These are phyloP conservation scores for Gobiocypris rarus DNA, from an alignment of 2,113 vertebrate species.

Conservation along the genomic window DNA sequence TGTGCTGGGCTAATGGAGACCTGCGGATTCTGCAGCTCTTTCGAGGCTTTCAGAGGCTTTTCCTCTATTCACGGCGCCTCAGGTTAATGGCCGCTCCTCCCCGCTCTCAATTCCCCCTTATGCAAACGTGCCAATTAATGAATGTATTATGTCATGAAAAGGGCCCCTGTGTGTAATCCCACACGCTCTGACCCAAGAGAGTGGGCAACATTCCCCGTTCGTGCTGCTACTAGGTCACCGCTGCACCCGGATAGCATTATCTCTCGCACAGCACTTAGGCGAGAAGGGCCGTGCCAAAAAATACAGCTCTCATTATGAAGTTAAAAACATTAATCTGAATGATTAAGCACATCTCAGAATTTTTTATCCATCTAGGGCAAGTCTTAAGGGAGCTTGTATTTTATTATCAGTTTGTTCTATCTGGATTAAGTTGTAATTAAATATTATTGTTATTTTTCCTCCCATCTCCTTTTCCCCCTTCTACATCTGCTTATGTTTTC, in stretches of 20 bases:
- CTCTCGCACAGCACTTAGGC: slow-evolving; percentile 47
- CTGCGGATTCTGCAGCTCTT: slow-evolving; percentile 6
- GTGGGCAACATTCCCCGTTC: slow-evolving; percentile 35
- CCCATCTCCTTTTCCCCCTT: not conserved
- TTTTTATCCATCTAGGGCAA: slow-evolving; percentile 54
- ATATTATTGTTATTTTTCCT: slow-evolving; percentile 37
- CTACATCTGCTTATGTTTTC: slow-evolving; percentile 13
- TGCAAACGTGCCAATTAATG: slow-evolving; percentile 56
- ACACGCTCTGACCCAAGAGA: slow-evolving; percentile 33
- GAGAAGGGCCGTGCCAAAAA: slow-evolving; percentile 43
- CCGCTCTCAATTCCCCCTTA: slow-evolving; percentile 21
- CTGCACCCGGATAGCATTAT: slow-evolving; percentile 20
- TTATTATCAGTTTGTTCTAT: slow-evolving; percentile 46
- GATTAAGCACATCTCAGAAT: slow-evolving; percentile 1
- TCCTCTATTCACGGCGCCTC: slow-evolving; percentile 29
- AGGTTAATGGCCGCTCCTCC: slow-evolving; percentile 31
- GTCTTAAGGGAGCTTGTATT: slow-evolving; percentile 62
- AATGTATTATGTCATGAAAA: slow-evolving; percentile 55
- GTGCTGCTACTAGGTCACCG: slow-evolving; percentile 18
- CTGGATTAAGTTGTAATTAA: slow-evolving; percentile 38
- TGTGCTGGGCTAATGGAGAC: slow-evolving; percentile 36
- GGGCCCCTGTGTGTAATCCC: slow-evolving; percentile 32
- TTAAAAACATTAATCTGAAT: slow-evolving; percentile 32
- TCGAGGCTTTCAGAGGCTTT: slow-evolving; percentile 10
- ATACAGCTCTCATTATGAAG: slow-evolving; percentile 38